Conservation (phyloP, 2,113 vertebrate species). For the Nerophis lumbriciformis region DNA sequence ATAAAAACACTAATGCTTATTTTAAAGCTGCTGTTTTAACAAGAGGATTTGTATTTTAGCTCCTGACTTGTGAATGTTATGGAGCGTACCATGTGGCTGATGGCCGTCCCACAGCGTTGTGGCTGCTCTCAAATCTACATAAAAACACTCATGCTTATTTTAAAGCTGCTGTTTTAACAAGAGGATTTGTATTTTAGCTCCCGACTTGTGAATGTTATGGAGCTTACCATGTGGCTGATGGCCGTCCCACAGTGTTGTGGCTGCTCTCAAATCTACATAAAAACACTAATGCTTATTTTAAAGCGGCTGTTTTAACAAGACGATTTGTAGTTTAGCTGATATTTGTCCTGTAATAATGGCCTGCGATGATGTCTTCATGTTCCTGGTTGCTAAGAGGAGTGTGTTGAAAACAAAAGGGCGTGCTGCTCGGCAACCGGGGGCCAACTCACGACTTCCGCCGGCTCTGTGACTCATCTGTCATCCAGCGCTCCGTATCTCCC, state of each 20-base stretch:
- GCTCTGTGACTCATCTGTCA: slow-evolving; percentile 54
- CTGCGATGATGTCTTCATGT: slow-evolving; percentile 23
- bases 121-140: slow-evolving; percentile 39
- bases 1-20: too few species aligned
- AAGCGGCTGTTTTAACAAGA: slow-evolving; percentile 46
- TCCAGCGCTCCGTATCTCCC: slow-evolving; percentile 29
- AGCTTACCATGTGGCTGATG: neutral
- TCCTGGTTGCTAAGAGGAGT: slow-evolving; percentile 64
- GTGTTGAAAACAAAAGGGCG: slow-evolving; percentile 55
- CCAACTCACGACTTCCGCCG: slow-evolving; percentile 44
- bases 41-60: too few species aligned
- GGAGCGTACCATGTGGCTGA: neutral
- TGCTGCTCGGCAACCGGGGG: slow-evolving; percentile 36
- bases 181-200: too few species aligned
- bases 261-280: slow-evolving; percentile 47
- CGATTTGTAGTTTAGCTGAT: neutral
- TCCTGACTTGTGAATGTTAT: neutral
- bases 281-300: slow-evolving; percentile 43
- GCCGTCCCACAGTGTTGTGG: neutral
- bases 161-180: slow-evolving; percentile 27
- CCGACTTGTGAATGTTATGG: neutral
- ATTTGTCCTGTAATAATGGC: slow-evolving; percentile 41
- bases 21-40: too few species aligned
- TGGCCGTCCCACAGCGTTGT: neutral
- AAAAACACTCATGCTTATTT: slow-evolving; percentile 49